A percentile compares a stretch with the other conserved stretches of the same genome.
Conservation (phyloP, 1,140 invertebrate genomes). For the Zaprionus kolodkinae region DNA sequence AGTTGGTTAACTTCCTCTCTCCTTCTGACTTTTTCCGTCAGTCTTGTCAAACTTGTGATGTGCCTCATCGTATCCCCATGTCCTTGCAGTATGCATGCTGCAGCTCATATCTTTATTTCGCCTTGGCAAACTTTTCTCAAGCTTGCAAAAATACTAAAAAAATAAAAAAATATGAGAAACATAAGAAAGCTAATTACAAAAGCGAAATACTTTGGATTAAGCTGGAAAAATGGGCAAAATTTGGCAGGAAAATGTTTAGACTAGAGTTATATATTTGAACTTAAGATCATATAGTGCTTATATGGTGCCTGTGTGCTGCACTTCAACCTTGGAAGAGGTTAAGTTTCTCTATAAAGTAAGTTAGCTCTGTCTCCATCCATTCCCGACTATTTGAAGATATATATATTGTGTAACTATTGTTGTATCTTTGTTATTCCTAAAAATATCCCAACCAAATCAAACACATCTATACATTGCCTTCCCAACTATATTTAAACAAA, state of each 20-base stretch:
- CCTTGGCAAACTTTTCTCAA: background rate
- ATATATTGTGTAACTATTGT: too few species aligned
- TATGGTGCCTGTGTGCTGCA: too few species aligned
- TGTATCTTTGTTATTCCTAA: background rate
- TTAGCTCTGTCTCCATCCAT: too few species aligned
- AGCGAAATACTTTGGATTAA: background rate
- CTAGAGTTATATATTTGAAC: background rate
- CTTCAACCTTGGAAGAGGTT: too few species aligned
- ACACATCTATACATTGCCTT: background rate
- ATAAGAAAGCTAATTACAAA: background rate
- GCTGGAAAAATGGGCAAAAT: background rate
- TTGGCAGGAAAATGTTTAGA: background rate
- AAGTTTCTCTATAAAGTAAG: too few species aligned
- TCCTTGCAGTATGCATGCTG: background rate
- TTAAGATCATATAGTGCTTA: background rate
- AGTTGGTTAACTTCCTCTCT: slow-evolving; percentile 51
- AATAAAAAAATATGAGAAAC: background rate
- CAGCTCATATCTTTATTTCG: background rate
- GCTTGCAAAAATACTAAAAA: background rate
- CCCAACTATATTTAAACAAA: background rate
- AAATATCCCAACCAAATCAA: background rate
- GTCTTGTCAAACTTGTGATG: slow-evolving; percentile 47
- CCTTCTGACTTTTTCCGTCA: slow-evolving; percentile 29
- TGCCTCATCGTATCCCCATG: background rate
- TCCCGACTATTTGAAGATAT: too few species aligned